A percentile compares a stretch with the other conserved stretches of the same genome.
phyloP scores from a whole-genome alignment of 2,113 vertebrate genomes.

The Mus spicilegus region DNA sequence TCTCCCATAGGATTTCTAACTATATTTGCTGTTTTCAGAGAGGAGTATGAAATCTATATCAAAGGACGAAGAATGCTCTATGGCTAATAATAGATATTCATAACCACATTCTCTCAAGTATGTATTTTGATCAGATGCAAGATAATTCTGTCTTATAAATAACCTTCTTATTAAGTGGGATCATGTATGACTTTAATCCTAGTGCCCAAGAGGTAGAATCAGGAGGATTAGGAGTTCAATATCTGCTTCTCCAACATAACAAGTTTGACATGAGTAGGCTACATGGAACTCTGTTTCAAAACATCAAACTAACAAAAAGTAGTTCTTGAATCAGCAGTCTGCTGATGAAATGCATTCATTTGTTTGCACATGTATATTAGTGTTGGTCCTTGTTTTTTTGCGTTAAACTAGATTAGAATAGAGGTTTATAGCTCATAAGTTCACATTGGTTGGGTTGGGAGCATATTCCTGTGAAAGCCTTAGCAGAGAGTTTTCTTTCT shows the following conservation, averaged over 20 bases:
- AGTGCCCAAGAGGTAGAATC: background rate
- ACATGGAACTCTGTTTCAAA: background rate
- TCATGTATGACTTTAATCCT: background rate
- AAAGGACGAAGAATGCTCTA: background rate
- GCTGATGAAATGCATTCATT: background rate
- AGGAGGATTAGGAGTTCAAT: background rate
- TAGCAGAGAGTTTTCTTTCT: background rate
- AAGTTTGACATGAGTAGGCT: background rate
- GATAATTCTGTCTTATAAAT: background rate
- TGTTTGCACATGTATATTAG: background rate
- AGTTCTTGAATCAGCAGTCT: background rate
- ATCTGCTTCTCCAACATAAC: background rate
- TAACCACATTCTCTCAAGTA: background rate
- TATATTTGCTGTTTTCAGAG: slow-evolving; percentile 11
- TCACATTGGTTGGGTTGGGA: background rate
- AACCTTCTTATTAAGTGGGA: background rate
- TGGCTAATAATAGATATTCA: background rate
- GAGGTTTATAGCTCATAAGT: background rate
- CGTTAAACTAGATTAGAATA: background rate
- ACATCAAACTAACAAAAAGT: background rate
- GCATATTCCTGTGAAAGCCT: background rate
- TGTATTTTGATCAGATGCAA: background rate
- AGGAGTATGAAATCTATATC: background rate
- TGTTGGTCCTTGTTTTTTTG: background rate
- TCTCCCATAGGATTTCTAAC: background rate